Conservation (phyloP, 1,140 invertebrate species). For the Micrasema longulum region DNA sequence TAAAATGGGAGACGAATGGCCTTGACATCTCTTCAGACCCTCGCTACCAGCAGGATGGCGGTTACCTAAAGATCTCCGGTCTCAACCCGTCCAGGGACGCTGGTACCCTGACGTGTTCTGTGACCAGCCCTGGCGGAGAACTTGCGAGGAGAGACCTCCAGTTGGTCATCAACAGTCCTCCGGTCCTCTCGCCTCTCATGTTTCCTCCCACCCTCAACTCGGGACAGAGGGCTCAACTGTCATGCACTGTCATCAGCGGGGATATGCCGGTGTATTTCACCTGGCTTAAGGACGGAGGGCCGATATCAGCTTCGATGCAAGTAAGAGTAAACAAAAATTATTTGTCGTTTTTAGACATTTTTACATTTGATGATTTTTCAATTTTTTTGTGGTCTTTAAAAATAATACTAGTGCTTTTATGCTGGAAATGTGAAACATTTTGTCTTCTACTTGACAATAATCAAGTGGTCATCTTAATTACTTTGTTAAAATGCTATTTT, state of each 20-base stretch:
- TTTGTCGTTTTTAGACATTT: background rate
- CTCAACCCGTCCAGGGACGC: constrained; percentile 73
- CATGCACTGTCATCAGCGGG: constrained; percentile 86
- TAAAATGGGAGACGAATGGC: constrained; percentile 66
- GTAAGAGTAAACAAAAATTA: constrained; percentile 54
- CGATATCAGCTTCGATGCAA: constrained; percentile 67
- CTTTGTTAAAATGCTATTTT: too few relatives aligned
- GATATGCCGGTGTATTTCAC: constrained; percentile 86
- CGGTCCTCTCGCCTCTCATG: constrained; percentile 77
- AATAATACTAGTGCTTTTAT: too few relatives aligned
- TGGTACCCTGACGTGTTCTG: constrained; percentile 80
- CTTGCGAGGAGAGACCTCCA: constrained; percentile 74
- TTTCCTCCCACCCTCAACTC: constrained; percentile 81
- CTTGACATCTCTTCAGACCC: constrained; percentile 57
- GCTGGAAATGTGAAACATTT: too few relatives aligned
- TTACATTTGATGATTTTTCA: background rate
- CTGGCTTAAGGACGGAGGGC: constrained; percentile 83
- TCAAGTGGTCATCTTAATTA: too few relatives aligned
- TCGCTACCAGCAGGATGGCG: constrained; percentile 72
- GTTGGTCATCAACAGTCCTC: constrained; percentile 78
- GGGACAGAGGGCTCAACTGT: constrained; percentile 83
- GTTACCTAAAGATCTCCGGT: constrained; percentile 79
- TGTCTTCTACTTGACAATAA: too few relatives aligned
- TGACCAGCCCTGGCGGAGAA: constrained; percentile 78
- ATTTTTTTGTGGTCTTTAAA: background rate